These are phyloP conservation scores for Drosophila grimshawi DNA, from an alignment of 1,140 invertebrate species.

Conservation along the genomic window DNA sequence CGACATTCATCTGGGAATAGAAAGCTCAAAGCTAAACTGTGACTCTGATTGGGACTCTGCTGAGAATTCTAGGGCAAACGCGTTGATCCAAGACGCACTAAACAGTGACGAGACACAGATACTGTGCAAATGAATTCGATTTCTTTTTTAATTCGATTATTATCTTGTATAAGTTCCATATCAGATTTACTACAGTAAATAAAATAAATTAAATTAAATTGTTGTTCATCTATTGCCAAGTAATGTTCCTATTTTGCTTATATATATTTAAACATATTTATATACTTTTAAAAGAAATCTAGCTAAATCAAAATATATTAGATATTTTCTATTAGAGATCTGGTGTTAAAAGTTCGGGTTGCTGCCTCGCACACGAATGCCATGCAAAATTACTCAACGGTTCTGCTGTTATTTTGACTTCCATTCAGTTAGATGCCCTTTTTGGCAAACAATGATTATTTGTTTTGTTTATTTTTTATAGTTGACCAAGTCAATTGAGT, in stretches of 20 bases:
- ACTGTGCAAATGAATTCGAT: too few species aligned
- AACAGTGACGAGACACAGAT: not conserved
- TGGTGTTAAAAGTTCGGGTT: constrained; percentile 29
- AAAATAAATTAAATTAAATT: too few species aligned
- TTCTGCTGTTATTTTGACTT: constrained; percentile 37
- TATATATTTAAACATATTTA: too few species aligned
- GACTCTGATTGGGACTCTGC: not conserved
- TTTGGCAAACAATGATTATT: constrained; percentile 5
- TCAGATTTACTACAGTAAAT: too few species aligned
- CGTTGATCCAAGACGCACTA: not conserved
- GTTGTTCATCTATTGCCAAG: too few species aligned
- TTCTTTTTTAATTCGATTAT: too few species aligned
- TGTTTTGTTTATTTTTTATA: constrained; percentile 48
- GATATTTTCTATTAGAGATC: too few species aligned
- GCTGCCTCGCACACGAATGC: constrained; percentile 29
- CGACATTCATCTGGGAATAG: constrained; percentile 8
- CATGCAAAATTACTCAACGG: constrained; percentile 58
- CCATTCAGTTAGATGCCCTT: constrained; percentile 52
- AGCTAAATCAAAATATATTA: too few species aligned
- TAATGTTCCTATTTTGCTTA: too few species aligned
- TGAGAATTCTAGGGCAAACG: not conserved
- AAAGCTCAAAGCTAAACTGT: constrained; percentile 6
- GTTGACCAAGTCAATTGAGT: constrained; percentile 83
- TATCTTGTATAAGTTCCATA: too few species aligned
- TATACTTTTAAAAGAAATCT: too few species aligned